Evolutionary conservation across 2,797 vertebrate species (phyloP), one percentile per base, ranked within the genome.

Genomic region (Pipistrellus nathusii): DNA sequence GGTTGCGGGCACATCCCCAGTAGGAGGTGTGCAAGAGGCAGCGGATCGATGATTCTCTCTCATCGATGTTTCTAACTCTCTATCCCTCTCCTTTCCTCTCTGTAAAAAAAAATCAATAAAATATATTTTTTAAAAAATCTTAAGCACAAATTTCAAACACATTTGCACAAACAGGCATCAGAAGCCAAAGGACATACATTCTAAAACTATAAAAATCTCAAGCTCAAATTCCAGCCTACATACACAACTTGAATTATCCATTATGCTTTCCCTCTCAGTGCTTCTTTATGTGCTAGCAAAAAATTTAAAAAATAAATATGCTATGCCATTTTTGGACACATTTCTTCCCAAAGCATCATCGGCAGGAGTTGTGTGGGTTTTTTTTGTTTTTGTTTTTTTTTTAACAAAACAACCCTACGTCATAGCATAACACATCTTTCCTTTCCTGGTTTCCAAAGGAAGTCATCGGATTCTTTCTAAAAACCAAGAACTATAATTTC

Each of bases 311-410:
- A 41, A 41, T 41, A 41, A 41, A 41, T 41, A 41, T 25, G 53
- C 25, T n/a, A 53, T 8, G 86, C 55, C 87, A 30, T 91, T 91
- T 96, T 41, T 81, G 11, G 51, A 46, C 53, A 69, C 13, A 23
- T 59, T 86, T 83, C 68, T 75, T 76, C 57, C 64, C 82, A 91
- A 93, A 75, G 11, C 71, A 95, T 91, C 72, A 84, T 48, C 38
- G 77, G 5, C 23, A 73, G 91, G 41, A 81, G 46, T 35, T 76
- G 3, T 15, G n/a, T 75, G 46, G 10, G 25, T 1, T 1, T 9
- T 44, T 7, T 62, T 62, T 44, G 8, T 44, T 8, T 44, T 1
- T 8, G 44, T 8, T 18, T 35, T 76, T 94, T 80, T 94, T 76
- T 88, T 46, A 30, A 8, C 69, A 87, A 76, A 30, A 8, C 69